Conservation (phyloP, 2,113 vertebrate species). For the Scomber colias region DNA sequence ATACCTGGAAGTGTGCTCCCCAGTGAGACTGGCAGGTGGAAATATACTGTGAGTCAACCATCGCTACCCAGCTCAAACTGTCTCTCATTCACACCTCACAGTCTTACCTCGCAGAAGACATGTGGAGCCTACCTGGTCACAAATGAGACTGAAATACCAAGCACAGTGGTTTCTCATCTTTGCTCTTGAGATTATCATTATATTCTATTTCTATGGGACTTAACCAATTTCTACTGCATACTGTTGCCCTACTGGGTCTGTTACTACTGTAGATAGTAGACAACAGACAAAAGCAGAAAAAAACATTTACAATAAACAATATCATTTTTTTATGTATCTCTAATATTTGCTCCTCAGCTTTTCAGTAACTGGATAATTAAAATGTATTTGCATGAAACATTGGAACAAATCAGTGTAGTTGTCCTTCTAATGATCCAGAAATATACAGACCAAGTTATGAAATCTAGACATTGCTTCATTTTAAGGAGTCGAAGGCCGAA, state of each 20-base stretch:
- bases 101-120: slow-evolving; percentile 6
- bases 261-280: neutral
- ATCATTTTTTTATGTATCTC: too few species aligned
- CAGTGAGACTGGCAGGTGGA: slow-evolving; percentile 56
- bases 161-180: neutral
- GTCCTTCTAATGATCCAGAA: too few species aligned
- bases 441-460: too few species aligned
- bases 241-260: neutral
- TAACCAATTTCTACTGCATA: neutral
- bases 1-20: slow-evolving; percentile 26
- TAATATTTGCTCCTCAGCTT: too few species aligned
- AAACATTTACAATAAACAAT: too few species aligned
- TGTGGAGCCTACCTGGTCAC: slow-evolving; percentile 24
- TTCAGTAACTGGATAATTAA: too few species aligned
- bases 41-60: slow-evolving; percentile 55
- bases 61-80: slow-evolving; percentile 39
- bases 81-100: slow-evolving; percentile 40
- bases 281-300: too few species aligned
- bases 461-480: too few species aligned
- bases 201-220: too few species aligned
- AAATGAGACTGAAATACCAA: slow-evolving; percentile 19
- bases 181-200: neutral
- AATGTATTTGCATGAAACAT: too few species aligned
- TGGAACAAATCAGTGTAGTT: too few species aligned
- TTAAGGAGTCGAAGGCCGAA: too few species aligned